A percentile compares a stretch with the other conserved stretches of the same genome.
Evolutionary conservation across 2,113 vertebrate genomes (phyloP).

Genomic region (Vidua chalybeata): DNA sequence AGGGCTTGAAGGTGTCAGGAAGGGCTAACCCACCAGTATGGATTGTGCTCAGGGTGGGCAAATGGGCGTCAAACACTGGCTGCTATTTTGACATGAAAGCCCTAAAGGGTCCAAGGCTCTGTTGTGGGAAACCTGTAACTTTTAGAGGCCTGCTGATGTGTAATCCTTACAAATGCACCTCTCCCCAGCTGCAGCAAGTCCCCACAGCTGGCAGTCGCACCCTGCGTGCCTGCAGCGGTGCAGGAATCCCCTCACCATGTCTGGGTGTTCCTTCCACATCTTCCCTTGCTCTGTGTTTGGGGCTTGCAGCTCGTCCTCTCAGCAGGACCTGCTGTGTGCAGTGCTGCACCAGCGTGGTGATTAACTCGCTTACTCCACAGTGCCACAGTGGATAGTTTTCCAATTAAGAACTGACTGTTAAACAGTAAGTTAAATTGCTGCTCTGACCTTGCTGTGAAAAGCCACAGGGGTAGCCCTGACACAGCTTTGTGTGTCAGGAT

Average conservation of each 20-base stretch:
- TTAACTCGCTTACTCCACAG: background rate
- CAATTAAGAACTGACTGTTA: background rate
- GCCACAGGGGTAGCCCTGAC: background rate
- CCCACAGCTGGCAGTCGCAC: background rate
- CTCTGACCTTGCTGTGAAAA: conserved; percentile 8
- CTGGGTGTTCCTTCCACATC: background rate
- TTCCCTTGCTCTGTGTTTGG: background rate
- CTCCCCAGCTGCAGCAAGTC: background rate
- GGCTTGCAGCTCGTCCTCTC: background rate
- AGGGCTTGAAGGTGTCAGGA: background rate
- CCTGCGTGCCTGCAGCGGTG: background rate
- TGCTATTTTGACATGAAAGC: background rate
- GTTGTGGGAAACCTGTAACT: background rate
- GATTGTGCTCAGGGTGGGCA: background rate
- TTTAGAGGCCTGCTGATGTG: background rate
- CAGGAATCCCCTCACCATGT: background rate
- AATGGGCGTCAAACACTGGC: background rate
- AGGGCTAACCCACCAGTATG: background rate
- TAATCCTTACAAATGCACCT: background rate
- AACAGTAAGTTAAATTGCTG: background rate
- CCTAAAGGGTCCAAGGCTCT: background rate
- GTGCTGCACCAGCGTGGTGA: fast-evolving
- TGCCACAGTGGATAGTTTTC: background rate
- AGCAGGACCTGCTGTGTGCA: background rate
- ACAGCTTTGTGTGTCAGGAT: background rate